Evolutionary conservation across 2,888 invertebrate genomes (phyloP).

Genomic region (Temnothorax rugatulus): DNA sequence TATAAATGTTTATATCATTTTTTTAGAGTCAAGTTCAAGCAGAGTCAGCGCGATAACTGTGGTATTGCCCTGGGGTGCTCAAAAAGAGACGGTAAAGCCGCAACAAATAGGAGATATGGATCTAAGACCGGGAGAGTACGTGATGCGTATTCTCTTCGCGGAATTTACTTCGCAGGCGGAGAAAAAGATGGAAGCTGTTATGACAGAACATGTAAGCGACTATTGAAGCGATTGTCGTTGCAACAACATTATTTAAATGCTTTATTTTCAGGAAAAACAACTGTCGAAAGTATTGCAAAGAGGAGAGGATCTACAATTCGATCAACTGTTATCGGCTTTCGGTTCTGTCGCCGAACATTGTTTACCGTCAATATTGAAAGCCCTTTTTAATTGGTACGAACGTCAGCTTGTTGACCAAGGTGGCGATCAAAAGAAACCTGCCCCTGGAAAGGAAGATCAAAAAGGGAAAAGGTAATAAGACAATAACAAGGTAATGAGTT

Average conservation of each 20-base stretch:
- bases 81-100: slow-evolving; percentile 88
- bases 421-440: slow-evolving; percentile 87
- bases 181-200: slow-evolving; percentile 97
- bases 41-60: slow-evolving; percentile 84
- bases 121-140: slow-evolving; percentile 96
- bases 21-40: slow-evolving; percentile 84
- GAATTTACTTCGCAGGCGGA: slow-evolving; percentile 98
- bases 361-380: slow-evolving; percentile 96
- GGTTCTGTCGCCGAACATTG: slow-evolving; percentile 99
- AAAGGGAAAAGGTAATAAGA: slow-evolving; percentile 88
- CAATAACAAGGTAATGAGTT: slow-evolving; percentile 31
- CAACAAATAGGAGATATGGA: slow-evolving; percentile 88
- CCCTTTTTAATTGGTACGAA: slow-evolving; percentile 98
- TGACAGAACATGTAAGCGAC: slow-evolving; percentile 92
- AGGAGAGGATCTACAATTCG: slow-evolving; percentile 98
- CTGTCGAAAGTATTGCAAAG: slow-evolving; percentile 97
- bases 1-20: slow-evolving; percentile 17
- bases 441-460: slow-evolving; percentile 87
- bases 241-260: slow-evolving; percentile 16
- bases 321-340: slow-evolving; percentile 96
- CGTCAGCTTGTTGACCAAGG: slow-evolving; percentile 92
- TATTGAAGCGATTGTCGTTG: slow-evolving; percentile 14
- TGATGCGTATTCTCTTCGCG: slow-evolving; percentile 97
- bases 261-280: slow-evolving; percentile 92
- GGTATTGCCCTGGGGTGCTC: slow-evolving; percentile 93